Evolutionary conservation across 2,113 vertebrate genomes (phyloP).

Genomic region (Donacobius atricapilla): DNA sequence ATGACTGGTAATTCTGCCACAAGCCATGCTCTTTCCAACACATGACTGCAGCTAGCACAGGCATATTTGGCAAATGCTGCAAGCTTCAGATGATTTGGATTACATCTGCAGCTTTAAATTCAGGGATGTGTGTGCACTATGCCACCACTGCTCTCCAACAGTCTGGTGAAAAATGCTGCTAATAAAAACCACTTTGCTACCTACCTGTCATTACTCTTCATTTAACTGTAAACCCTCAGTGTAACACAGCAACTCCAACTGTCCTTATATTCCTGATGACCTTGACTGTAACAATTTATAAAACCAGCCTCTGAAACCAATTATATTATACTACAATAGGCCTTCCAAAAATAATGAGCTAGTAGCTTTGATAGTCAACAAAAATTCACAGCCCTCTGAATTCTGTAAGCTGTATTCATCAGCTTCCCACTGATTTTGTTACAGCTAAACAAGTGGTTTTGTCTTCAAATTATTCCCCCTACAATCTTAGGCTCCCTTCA

Average conservation of each 20-base stretch:
- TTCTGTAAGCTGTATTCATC: constrained; percentile 28
- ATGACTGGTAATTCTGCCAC: constrained; percentile 34
- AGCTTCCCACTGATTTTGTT: constrained; percentile 35
- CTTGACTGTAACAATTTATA: constrained; percentile 34
- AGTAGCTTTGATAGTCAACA: constrained; percentile 32
- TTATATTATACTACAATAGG: constrained; percentile 27
- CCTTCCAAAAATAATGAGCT: constrained; percentile 45
- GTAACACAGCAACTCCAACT: neutral
- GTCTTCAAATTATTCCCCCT: constrained; percentile 19
- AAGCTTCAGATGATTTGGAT: neutral
- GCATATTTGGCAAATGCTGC: constrained; percentile 26
- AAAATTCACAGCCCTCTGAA: constrained; percentile 21
- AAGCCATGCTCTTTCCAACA: constrained; percentile 24
- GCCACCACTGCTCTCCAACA: neutral
- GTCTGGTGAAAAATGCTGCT: constrained; percentile 19
- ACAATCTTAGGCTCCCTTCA: neutral
- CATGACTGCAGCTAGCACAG: constrained; percentile 22
- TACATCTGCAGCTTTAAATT: constrained; percentile 34
- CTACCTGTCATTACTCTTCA: constrained; percentile 9
- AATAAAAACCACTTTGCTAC: neutral
- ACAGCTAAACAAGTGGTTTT: constrained; percentile 43
- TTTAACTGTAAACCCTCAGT: constrained; percentile 10
- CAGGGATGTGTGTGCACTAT: neutral
- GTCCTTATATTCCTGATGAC: constrained; percentile 8
- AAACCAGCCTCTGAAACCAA: constrained; percentile 37